phyloP scores from a whole-genome alignment of 1,140 invertebrate species.

The Zophobas morio region DNA sequence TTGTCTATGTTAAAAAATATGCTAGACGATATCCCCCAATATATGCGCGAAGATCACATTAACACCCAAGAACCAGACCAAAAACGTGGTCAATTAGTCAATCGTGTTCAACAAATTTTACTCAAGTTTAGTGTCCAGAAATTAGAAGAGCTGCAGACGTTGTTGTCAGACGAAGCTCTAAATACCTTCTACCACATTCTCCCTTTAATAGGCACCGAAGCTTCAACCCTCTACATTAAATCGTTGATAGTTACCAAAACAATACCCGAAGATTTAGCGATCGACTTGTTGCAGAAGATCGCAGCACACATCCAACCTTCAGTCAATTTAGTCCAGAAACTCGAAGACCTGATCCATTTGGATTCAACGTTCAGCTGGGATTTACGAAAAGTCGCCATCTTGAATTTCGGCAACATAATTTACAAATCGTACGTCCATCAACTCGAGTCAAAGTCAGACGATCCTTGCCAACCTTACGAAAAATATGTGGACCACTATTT shows the following conservation, averaged over 20 bases:
- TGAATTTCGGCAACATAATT: slow-evolving; percentile 66
- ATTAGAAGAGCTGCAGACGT: slow-evolving; percentile 53
- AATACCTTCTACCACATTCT: slow-evolving; percentile 66
- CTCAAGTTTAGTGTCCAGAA: slow-evolving; percentile 59
- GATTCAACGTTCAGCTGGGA: slow-evolving; percentile 46
- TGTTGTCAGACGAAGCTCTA: slow-evolving; percentile 53
- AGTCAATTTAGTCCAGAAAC: slow-evolving; percentile 63
- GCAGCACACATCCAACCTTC: slow-evolving; percentile 65
- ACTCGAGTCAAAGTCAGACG: background rate
- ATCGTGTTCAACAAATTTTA: slow-evolving; percentile 60
- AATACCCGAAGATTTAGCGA: slow-evolving; percentile 57
- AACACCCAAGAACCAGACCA: slow-evolving; percentile 62
- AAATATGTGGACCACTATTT: slow-evolving; percentile 56
- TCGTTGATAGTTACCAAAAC: slow-evolving; percentile 63
- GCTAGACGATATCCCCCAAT: slow-evolving; percentile 63
- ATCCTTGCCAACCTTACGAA: slow-evolving; percentile 40
- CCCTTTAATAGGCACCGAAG: slow-evolving; percentile 67
- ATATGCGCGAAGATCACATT: slow-evolving; percentile 66
- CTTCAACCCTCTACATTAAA: slow-evolving; percentile 63
- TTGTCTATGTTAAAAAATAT: slow-evolving; percentile 63
- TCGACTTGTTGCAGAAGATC: slow-evolving; percentile 64
- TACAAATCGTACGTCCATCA: slow-evolving; percentile 57
- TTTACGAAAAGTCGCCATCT: slow-evolving; percentile 64
- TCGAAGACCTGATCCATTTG: slow-evolving; percentile 63
- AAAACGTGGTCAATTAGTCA: slow-evolving; percentile 65